Base-by-base conservation (phyloP, 2,113 vertebrate genomes). In the Ursus arctos region DNA sequence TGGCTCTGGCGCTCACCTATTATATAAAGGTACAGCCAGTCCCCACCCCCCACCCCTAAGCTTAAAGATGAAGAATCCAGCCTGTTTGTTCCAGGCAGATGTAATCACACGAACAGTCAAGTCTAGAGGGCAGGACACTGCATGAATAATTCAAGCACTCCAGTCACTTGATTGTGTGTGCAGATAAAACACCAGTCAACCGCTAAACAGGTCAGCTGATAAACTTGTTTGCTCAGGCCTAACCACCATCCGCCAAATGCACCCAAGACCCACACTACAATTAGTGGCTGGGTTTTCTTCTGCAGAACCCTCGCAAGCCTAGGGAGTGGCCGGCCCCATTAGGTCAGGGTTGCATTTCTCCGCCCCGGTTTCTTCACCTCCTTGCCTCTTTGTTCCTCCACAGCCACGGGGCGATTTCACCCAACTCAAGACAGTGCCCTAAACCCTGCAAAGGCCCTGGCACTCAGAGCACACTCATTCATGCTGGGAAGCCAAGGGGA, bases 111-210 rank as follows among this genome's bases (percentile, higher is more conserved):
- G 96, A 99, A 99, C 99, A 99, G 99, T 99, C 98, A 98, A 98
- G 99, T 99, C 99, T 99, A 99, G 99, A 99, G 99, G 99, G 99
- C 99, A 98, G 99, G 99, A 99, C 99, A 98, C 98, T 15, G 97
- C 98, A 99, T 99, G 99, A 99, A 99, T 99, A 99, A 99, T 99
- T 99, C 99, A 99, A 88, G 98, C 97, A 94, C 98, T 98, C 98
- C 98, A 99, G 99, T 99, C 99, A 98, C 99, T 99, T 98, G 99
- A 98, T 98, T 97, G 98, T 99, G 98, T 99, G 98, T 99, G 99
- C 99, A 99, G 99, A 99, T 99, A 99, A 99, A 99, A 99, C 99
- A 99, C 99, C 99, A 99, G 99, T 99, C 99, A 99, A 98, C 99
- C 99, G 98, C 99, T 98, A 99, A 99, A 99, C 99, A 99, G 99